Base-by-base conservation (phyloP, 2,797 vertebrate genomes). In the Tolypeutes matacus region DNA sequence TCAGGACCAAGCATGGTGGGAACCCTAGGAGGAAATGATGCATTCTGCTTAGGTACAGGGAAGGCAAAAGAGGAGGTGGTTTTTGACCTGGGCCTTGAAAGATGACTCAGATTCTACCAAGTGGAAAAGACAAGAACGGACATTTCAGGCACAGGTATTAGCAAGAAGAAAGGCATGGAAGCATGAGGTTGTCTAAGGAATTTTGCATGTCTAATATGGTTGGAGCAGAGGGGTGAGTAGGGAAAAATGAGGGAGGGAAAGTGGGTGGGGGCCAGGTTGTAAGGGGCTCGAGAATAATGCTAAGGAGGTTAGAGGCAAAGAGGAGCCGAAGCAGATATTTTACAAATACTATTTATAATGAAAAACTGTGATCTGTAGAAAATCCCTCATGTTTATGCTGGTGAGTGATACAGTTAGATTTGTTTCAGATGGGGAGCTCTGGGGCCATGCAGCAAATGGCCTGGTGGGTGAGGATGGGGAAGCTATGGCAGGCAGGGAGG, bases 351-450 rank as follows among this genome's bases (percentile, higher is more conserved):
- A 21, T 56, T 46, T 51, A 62, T 58, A 42, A 46, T 69, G 62
- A 89, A 77, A 95, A 93, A 64, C 13, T 72, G 21, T 80, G 51
- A 69, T 21, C 17, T 89, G 42, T 9, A 80, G 21, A 67, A 86
- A 92, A 34, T 76, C 27, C 21, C 31, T 17, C 29, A 27, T 56
- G 53, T 56, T 56, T 56, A 34, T 42, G 56, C 46, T 15, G 17
- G 64, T 42, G n/a, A 72, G 27, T 23, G 67, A 93, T 17, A 17
- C 7, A 14, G 11, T 76, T 3, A 34, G 18, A 4, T 39, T 49
- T 60, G 46, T 72, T 86, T 83, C 21, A 29, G 65, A n/a, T 72
- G 20, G 65, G 27, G 10, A 29, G 10, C 56, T 92, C 46, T 21
- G 67, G 31, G 60, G 17, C 10, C 6, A 29, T 1, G 7, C 65